Evolutionary conservation across 1,140 invertebrate species (phyloP).

Genomic region (Trypoxylus dichotomus): DNA sequence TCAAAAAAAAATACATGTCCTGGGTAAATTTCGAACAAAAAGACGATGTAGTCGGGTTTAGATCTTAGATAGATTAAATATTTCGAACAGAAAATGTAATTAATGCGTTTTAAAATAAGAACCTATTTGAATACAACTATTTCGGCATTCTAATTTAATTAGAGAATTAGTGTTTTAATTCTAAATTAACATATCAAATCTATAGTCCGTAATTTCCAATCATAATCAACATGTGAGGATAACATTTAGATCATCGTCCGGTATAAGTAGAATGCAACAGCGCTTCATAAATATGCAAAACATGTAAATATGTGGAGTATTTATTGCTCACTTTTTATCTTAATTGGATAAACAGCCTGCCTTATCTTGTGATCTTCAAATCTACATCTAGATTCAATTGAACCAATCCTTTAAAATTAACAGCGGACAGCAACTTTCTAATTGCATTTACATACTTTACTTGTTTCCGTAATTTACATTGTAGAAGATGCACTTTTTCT

Average conservation of each 20-base stretch:
- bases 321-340: constrained; percentile 13
- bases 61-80: neutral
- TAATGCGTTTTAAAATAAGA: neutral
- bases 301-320: constrained; percentile 12
- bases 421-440: neutral
- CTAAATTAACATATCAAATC: neutral
- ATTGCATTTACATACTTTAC: neutral
- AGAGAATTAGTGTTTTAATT: neutral
- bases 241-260: neutral
- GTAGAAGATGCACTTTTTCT: neutral
- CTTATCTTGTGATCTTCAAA: neutral
- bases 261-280: neutral
- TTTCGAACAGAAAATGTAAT: neutral
- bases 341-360: neutral
- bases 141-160: neutral
- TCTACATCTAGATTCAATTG: neutral
- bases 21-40: neutral
- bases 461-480: neutral
- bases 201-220: neutral
- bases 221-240: neutral
- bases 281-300: constrained; percentile 12
- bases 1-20: neutral
- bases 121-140: neutral
- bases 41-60: neutral
- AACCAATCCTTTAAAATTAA: constrained; percentile 4